Evolutionary conservation across 1,140 invertebrate genomes (phyloP).

Genomic region (Anastrepha obliqua): DNA sequence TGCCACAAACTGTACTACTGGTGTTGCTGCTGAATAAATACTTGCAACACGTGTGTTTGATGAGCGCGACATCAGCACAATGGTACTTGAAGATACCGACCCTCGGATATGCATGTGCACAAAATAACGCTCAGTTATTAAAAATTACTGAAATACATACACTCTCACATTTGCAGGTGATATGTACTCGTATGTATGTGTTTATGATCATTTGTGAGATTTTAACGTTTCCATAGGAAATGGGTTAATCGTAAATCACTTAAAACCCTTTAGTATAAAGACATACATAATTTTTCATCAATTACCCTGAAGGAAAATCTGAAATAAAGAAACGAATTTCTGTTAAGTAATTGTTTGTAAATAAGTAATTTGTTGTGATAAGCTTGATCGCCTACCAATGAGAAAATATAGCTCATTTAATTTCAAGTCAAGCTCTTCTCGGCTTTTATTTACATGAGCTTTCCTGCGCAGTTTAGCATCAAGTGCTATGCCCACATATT

Average conservation of each 20-base stretch:
- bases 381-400: too few relatives aligned
- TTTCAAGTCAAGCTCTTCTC: too few relatives aligned
- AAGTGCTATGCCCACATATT: too few relatives aligned
- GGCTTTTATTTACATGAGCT: too few relatives aligned
- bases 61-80: constrained; percentile 4
- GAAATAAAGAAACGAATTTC: too few relatives aligned
- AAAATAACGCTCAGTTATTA: neutral
- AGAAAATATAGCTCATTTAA: too few relatives aligned
- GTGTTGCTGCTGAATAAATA: neutral
- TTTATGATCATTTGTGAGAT: neutral
- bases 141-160: too few relatives aligned
- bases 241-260: constrained; percentile 6
- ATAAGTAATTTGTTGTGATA: too few relatives aligned
- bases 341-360: too few relatives aligned
- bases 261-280: neutral
- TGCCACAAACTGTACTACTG: neutral
- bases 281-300: neutral
- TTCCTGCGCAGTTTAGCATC: too few relatives aligned
- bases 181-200: neutral
- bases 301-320: too few relatives aligned
- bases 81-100: constrained; percentile 11
- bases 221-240: neutral
- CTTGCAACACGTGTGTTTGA: constrained; percentile 31
- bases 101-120: neutral
- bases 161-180: neutral